Conservation (phyloP, 2,888 invertebrate genomes). For the Seladonia tumulorum region DNA sequence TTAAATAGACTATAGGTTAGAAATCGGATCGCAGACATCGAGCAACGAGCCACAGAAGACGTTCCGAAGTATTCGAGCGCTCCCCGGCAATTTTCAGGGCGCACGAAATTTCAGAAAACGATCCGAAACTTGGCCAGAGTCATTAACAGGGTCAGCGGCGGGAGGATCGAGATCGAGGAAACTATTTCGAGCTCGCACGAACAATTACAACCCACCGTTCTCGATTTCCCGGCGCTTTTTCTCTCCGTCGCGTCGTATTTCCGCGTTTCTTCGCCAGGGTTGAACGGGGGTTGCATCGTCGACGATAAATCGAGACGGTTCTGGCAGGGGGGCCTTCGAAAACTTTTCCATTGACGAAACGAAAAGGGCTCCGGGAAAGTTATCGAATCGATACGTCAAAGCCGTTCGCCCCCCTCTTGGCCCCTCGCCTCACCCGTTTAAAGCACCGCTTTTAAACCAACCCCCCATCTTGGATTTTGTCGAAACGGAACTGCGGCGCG, state of each 20-base stretch:
- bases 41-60: background rate
- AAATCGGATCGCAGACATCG: background rate
- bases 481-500: slow-evolving; percentile 27
- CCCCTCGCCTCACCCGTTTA: background rate
- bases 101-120: background rate
- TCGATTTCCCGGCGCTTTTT: slow-evolving; percentile 23
- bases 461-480: background rate
- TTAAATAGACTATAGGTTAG: background rate
- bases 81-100: background rate
- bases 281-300: slow-evolving; percentile 20
- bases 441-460: background rate
- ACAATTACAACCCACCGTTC: slow-evolving; percentile 38
- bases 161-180: background rate
- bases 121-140: background rate
- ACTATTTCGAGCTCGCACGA: slow-evolving; percentile 3
- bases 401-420: background rate
- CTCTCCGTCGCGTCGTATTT: slow-evolving; percentile 22
- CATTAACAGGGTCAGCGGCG: background rate
- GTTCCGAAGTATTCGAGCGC: background rate
- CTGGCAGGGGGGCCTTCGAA: slow-evolving; percentile 26
- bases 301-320: slow-evolving; percentile 56
- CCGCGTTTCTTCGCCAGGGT: slow-evolving; percentile 14
- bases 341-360: slow-evolving; percentile 57
- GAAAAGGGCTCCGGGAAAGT: slow-evolving; percentile 36
- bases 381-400: slow-evolving; percentile 52